phyloP scores from a whole-genome alignment of 2,797 vertebrate genomes.

The Cossypha caffra region DNA sequence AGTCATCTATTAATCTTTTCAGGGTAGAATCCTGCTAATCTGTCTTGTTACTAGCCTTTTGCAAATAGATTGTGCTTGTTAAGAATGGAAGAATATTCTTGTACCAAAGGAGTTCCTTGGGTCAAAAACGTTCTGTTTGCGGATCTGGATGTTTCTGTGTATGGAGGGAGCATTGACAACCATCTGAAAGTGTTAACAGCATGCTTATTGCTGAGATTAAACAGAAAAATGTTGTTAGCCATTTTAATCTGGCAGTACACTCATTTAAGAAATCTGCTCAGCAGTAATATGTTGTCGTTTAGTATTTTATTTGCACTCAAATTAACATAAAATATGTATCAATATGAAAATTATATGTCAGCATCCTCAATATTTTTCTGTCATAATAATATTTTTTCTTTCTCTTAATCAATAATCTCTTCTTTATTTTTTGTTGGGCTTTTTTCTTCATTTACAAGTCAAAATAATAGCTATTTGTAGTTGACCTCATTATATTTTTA shows the following conservation, averaged over 20 bases:
- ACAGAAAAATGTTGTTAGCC: background rate
- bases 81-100: background rate
- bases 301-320: background rate
- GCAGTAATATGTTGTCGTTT: background rate
- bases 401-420: background rate
- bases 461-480: background rate
- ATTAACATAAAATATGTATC: background rate
- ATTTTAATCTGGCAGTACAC: background rate
- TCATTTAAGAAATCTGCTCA: background rate
- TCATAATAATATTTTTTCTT: background rate
- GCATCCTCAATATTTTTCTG: background rate
- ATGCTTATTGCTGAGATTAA: background rate
- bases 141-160: background rate
- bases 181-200: background rate
- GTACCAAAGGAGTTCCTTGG: background rate
- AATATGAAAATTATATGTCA: background rate
- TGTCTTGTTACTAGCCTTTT: background rate
- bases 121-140: background rate
- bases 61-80: background rate
- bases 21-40: background rate
- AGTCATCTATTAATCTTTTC: background rate
- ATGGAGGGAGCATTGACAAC: background rate
- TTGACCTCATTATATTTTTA: background rate
- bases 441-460: background rate
- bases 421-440: background rate